A percentile compares a stretch with the other conserved stretches of the same genome.
These are phyloP conservation scores for Euzetes globulus DNA, from an alignment of 2,888 invertebrate species.

Conservation along the genomic window DNA sequence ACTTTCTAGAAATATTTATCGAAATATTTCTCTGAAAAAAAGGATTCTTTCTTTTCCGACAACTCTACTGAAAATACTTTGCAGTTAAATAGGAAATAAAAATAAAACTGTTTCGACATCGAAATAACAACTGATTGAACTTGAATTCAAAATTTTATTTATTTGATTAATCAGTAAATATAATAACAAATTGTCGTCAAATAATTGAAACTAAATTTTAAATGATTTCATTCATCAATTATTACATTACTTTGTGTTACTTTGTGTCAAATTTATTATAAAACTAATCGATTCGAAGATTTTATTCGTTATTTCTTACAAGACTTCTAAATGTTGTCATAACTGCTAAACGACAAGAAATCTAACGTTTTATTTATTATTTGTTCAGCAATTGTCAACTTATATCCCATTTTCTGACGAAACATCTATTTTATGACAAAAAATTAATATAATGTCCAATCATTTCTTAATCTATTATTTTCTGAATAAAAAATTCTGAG, in stretches of 20 bases:
- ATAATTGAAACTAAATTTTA: not conserved
- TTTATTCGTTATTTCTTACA: not conserved
- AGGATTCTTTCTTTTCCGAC: no score
- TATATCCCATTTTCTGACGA: not conserved
- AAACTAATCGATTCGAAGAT: not conserved
- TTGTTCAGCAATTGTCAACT: not conserved
- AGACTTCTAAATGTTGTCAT: not conserved
- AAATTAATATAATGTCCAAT: not conserved
- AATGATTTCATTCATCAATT: not conserved
- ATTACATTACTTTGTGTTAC: slow-evolving; percentile 6
- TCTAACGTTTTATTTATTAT: not conserved
- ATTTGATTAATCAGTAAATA: no score
- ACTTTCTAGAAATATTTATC: no score
- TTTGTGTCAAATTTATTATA: not conserved
- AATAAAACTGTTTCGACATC: no score
- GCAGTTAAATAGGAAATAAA: no score
- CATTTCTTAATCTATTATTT: not conserved
- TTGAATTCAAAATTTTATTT: no score
- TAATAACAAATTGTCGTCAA: not conserved
- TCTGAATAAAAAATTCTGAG: not conserved
- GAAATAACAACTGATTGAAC: no score
- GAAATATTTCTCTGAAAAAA: no score
- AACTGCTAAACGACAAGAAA: not conserved
- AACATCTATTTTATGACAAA: not conserved
- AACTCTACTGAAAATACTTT: no score